These are phyloP conservation scores for Cheilosia scutellata DNA, from an alignment of 2,888 invertebrate genomes.

Conservation along the genomic window DNA sequence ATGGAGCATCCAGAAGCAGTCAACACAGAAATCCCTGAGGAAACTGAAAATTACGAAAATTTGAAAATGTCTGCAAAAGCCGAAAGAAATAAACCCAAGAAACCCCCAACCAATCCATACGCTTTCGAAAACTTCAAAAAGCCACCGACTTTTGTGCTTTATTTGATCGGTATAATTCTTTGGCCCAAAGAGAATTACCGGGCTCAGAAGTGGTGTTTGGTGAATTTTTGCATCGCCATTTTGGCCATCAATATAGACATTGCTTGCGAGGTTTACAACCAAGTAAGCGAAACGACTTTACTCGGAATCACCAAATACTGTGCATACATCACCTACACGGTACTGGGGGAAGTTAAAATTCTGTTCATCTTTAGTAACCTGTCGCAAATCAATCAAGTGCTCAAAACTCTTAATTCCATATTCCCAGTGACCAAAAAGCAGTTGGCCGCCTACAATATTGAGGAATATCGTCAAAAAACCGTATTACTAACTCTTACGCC, in stretches of 20 bases:
- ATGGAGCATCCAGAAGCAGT: too few species aligned
- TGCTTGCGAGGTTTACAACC: slow-evolving; percentile 6
- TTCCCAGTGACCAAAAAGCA: slow-evolving; percentile 20
- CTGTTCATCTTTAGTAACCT: slow-evolving; percentile 14
- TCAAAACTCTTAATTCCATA: slow-evolving; percentile 16
- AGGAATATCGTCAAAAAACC: slow-evolving; percentile 21
- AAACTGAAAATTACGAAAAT: neutral
- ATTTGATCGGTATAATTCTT: slow-evolving; percentile 2
- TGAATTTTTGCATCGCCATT: slow-evolving; percentile 17
- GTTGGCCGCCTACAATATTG: slow-evolving; percentile 13
- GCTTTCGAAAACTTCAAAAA: slow-evolving; percentile 30
- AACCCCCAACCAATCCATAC: neutral
- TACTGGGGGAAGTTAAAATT: slow-evolving; percentile 24
- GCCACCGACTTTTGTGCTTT: neutral
- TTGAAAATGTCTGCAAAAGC: too few species aligned
- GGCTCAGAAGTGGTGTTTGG: neutral
- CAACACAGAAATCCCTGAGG: neutral
- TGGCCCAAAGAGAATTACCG: slow-evolving; percentile 14
- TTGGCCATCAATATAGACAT: slow-evolving; percentile 13
- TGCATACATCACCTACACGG: slow-evolving; percentile 13
- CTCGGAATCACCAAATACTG: slow-evolving; percentile 2
- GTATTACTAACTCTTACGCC: slow-evolving; percentile 23
- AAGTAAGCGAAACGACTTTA: slow-evolving; percentile 1
- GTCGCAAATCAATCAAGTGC: slow-evolving; percentile 4
- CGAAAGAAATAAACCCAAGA: neutral